phyloP scores from a whole-genome alignment of 2,888 invertebrate species.

The Apoda limacodes region DNA sequence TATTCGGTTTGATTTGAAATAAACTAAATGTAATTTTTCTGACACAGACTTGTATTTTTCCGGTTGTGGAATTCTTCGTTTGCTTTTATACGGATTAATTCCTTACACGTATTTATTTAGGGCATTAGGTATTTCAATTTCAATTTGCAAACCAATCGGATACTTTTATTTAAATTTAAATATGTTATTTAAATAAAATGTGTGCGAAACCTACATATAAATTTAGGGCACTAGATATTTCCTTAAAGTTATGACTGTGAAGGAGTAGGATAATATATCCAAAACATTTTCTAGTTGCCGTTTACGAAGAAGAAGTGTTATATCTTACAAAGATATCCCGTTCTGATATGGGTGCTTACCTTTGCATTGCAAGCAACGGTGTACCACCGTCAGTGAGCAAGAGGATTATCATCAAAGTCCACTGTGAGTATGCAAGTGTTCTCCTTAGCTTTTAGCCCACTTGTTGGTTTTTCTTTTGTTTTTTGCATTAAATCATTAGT shows the following conservation, averaged over 20 bases:
- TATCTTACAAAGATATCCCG: slow-evolving; percentile 84
- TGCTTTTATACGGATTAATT: too few species aligned
- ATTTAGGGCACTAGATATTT: too few species aligned
- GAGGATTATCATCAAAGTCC: slow-evolving; percentile 87
- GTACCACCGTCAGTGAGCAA: slow-evolving; percentile 91
- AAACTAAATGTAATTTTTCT: too few species aligned
- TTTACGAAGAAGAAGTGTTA: slow-evolving; percentile 81
- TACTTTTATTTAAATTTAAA: too few species aligned
- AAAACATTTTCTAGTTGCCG: slow-evolving; percentile 72
- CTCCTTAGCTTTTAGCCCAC: not conserved
- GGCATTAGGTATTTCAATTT: too few species aligned
- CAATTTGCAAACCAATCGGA: too few species aligned
- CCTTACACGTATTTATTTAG: too few species aligned
- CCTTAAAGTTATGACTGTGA: too few species aligned
- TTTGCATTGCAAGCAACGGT: slow-evolving; percentile 90
- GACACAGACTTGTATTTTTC: too few species aligned
- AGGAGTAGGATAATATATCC: too few species aligned
- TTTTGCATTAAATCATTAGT: slow-evolving; percentile 24
- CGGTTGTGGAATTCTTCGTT: too few species aligned
- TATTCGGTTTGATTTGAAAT: too few species aligned
- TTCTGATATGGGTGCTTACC: slow-evolving; percentile 91
- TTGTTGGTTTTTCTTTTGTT: slow-evolving; percentile 4
- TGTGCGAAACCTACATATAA: not conserved
- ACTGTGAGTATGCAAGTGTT: slow-evolving; percentile 81
- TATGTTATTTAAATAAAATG: not conserved